Percentiles rank a stretch among this genome's conserved stretches.
phyloP scores from a whole-genome alignment of 2,113 vertebrate species.

The Limanda limanda region DNA sequence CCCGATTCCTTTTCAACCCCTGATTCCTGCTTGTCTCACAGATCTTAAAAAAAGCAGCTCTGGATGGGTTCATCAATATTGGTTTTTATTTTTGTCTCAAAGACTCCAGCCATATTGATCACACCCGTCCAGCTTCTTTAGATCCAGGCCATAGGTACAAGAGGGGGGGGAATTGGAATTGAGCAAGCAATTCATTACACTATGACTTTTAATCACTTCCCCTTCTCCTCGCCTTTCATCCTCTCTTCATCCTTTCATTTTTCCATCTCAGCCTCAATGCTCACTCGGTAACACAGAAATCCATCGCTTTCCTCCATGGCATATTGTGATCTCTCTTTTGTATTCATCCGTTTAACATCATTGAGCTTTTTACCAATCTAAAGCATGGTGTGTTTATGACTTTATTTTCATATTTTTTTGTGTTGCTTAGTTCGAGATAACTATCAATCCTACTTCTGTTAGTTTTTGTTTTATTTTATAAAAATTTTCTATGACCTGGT shows the following conservation, averaged over 20 bases:
- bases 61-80: conserved; percentile 57
- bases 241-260: conserved; percentile 58
- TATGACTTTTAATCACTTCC: conserved; percentile 63
- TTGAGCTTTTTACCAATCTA: conserved; percentile 37
- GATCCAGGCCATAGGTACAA: conserved; percentile 69
- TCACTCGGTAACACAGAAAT: conserved; percentile 43
- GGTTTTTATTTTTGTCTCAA: conserved; percentile 44
- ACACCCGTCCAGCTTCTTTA: conserved; percentile 59
- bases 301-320: conserved; percentile 80
- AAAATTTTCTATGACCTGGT: conserved; percentile 13
- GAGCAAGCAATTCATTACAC: conserved; percentile 69
- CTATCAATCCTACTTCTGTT: conserved; percentile 75
- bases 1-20: conserved; percentile 76
- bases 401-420: conserved; percentile 29
- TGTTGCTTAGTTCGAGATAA: conserved; percentile 80
- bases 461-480: conserved; percentile 33
- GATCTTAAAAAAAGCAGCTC: conserved; percentile 59
- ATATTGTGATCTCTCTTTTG: conserved; percentile 68
- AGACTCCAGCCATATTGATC: conserved; percentile 57
- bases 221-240: conserved; percentile 51
- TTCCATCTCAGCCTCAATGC: conserved; percentile 56
- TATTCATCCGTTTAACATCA: conserved; percentile 72
- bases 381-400: conserved; percentile 63
- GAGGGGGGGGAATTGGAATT: conserved; percentile 72
- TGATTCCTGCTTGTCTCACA: conserved; percentile 65